Base-by-base conservation (phyloP, 2,797 vertebrate species). In the Margarornis squamiger region DNA sequence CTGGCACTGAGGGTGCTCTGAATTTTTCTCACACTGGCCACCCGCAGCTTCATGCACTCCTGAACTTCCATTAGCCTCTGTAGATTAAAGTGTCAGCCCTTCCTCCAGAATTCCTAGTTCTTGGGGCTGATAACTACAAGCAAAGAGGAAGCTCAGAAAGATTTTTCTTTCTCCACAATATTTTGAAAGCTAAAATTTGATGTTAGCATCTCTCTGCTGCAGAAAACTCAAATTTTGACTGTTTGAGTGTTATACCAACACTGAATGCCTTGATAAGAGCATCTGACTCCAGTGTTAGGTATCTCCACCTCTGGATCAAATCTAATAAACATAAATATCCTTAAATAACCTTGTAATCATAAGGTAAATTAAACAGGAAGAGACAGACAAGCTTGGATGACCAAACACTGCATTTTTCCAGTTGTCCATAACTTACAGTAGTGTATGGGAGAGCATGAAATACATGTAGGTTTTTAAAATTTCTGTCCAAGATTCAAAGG, bases 41-140 rank as follows among this genome's bases (percentile, higher is more conserved):
- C 27, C 3, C 1, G 0, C 10, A 65, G 24, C 12, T 76, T 43
- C 39, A 22, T 4, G 26, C 2, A 2, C 12, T 58, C 43, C 76
- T 22, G 3, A 11, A 58, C 38, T 49, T 71, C 58, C 34, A 19
- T 10, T 1, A 19, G 9, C 18, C 4, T 55, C 55, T 51, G 22
- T 0, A 23, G 27, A 43, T 26, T 6, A 17, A 55, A 45, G 8
- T 19, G 57, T 10, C 55, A 67, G 12, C 13, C 71, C 22, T 58
- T 84, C 34, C 73, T 71, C 73, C 74, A 54, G 15, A 36, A 70
- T 76, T 89, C 19, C 51, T 43, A 3, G 1, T 24, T 46, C 45
- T 38, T 55, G 4, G 13, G 23, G 48, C n/a, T 58, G 22, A 16
- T 6, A 59, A 9, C 12, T 34, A 14, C 2, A 66, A 43, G 19